Evolutionary conservation across 2,888 invertebrate species (phyloP).

Genomic region (Conistra vaccinii): DNA sequence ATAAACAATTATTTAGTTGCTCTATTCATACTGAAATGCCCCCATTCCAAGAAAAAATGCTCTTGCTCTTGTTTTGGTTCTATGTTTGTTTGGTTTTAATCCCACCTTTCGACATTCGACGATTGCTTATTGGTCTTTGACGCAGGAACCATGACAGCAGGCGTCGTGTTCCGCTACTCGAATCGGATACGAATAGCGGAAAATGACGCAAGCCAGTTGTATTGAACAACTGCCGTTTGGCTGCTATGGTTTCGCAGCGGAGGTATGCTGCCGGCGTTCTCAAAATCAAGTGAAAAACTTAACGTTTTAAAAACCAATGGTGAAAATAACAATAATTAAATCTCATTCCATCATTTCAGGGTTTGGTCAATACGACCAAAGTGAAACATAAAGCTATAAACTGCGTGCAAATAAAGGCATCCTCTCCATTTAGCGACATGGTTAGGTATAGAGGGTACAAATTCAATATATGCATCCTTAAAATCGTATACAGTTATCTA

Average conservation of each 20-base stretch:
- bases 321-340: background rate
- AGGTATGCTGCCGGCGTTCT: no score
- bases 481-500: background rate
- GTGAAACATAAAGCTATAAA: background rate
- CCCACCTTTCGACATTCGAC: no score
- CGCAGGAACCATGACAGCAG: no score
- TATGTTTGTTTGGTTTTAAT: background rate
- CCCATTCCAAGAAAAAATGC: background rate
- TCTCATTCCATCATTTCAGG: constrained; percentile 16
- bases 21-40: background rate
- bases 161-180: no score
- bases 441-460: constrained; percentile 16
- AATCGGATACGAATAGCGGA: no score
- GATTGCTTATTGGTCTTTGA: background rate
- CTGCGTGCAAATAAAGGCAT: constrained; percentile 17
- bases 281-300: background rate
- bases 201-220: no score
- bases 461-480: constrained; percentile 7
- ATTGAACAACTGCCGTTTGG: no score
- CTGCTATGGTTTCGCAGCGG: no score
- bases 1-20: background rate
- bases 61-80: background rate
- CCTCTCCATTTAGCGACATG: constrained; percentile 11
- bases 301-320: background rate
- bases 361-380: fast-evolving